Evolutionary conservation across 2,113 vertebrate species (phyloP).

Genomic region (Takifugu bimaculatus): DNA sequence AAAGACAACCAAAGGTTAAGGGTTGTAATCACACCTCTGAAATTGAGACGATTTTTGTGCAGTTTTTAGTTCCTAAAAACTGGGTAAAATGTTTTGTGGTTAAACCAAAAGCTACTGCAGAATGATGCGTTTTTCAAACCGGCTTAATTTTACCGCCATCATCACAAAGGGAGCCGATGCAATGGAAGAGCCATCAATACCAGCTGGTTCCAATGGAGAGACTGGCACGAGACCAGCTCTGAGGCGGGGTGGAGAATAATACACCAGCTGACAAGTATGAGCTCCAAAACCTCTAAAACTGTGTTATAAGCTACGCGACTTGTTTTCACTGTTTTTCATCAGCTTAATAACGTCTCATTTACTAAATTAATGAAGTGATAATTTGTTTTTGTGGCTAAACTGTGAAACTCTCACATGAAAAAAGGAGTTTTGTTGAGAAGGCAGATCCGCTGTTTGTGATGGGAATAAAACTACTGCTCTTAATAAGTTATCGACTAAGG

Average conservation of each 20-base stretch:
- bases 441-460: background rate
- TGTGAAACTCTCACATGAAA: background rate
- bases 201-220: conserved; percentile 51
- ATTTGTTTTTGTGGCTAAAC: background rate
- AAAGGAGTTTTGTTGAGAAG: background rate
- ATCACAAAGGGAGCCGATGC: conserved; percentile 52
- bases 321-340: too few relatives aligned
- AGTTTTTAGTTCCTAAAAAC: conserved; percentile 11
- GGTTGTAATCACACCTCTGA: conserved; percentile 45
- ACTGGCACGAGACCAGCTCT: conserved; percentile 39
- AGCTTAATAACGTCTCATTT: too few relatives aligned
- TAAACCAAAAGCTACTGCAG: background rate
- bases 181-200: conserved; percentile 49
- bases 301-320: background rate
- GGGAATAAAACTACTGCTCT: too few relatives aligned
- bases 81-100: conserved; percentile 2
- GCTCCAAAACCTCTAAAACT: background rate
- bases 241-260: conserved; percentile 4
- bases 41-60: conserved; percentile 30
- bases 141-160: conserved; percentile 35
- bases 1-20: conserved; percentile 56
- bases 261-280: conserved; percentile 15
- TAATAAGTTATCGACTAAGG: too few relatives aligned
- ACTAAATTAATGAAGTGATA: too few relatives aligned
- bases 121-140: conserved; percentile 37